Conservation (phyloP, 1,140 invertebrate species). For the Glossosoma conforme region DNA sequence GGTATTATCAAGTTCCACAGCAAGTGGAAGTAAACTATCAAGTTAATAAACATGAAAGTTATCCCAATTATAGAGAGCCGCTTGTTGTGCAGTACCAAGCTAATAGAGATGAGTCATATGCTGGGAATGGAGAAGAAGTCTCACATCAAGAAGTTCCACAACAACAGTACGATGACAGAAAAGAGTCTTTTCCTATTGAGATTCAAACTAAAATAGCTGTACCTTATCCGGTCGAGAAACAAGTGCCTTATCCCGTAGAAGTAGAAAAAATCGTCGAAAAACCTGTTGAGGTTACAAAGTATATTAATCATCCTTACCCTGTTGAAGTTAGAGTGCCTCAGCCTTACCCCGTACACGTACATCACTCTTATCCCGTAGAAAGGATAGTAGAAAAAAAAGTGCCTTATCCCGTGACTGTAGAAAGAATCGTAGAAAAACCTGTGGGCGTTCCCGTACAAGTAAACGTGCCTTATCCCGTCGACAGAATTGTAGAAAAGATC, state of each 20-base stretch:
- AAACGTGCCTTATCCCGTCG: conserved; percentile 51
- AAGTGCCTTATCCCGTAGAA: conserved; percentile 45
- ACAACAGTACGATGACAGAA: conserved; percentile 42
- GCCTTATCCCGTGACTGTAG: conserved; percentile 51
- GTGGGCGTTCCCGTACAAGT: conserved; percentile 48
- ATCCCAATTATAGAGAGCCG: conserved; percentile 43
- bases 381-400: conserved; percentile 51
- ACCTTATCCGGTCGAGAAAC: conserved; percentile 42
- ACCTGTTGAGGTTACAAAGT: conserved; percentile 52
- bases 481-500: conserved; percentile 47
- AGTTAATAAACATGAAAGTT: too few species aligned
- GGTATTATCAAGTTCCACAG: conserved; percentile 31
- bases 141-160: conserved; percentile 51
- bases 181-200: conserved; percentile 44
- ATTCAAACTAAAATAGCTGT: conserved; percentile 36
- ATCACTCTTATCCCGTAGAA: conserved; percentile 46
- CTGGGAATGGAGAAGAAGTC: conserved; percentile 47
- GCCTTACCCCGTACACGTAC: conserved; percentile 44
- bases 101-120: conserved; percentile 50
- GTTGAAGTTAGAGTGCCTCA: conserved; percentile 49
- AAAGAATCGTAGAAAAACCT: conserved; percentile 51
- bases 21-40: too few species aligned
- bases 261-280: conserved; percentile 54
- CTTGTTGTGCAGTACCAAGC: conserved; percentile 48
- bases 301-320: conserved; percentile 49